phyloP scores from a whole-genome alignment of 2,113 vertebrate genomes.

The Mesocricetus auratus region DNA sequence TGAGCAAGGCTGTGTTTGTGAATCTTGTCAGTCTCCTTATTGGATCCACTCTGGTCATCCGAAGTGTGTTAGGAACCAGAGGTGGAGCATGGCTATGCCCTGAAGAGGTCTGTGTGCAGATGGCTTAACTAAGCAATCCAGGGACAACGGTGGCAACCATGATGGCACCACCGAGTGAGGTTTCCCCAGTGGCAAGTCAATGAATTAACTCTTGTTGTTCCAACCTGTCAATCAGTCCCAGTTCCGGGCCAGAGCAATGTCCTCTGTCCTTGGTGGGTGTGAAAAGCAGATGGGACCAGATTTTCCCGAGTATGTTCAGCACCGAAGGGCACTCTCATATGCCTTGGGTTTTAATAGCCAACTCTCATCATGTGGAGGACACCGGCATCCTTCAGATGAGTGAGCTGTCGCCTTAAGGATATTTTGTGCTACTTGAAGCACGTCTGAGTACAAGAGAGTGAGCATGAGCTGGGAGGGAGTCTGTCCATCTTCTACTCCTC shows the following conservation, averaged over 20 bases:
- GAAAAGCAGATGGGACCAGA: background rate
- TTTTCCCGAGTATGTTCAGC: background rate
- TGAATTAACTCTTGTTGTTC: background rate
- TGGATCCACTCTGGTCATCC: background rate
- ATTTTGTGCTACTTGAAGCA: background rate
- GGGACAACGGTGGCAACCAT: background rate
- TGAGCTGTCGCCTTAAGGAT: background rate
- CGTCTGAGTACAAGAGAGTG: no score
- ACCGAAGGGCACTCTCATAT: background rate
- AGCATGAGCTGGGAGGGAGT: background rate
- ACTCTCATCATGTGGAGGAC: background rate
- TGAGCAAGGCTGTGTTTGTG: no score
- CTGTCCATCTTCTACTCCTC: background rate
- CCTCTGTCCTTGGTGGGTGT: background rate
- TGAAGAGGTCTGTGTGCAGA: background rate
- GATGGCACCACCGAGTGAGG: background rate
- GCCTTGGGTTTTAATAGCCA: background rate
- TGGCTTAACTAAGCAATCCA: no score
- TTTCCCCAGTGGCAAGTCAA: background rate
- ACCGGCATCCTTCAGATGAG: background rate
- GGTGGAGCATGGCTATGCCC: background rate
- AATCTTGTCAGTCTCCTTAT: background rate
- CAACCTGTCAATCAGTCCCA: fast-evolving
- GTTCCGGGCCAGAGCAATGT: background rate
- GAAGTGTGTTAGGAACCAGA: background rate